These are phyloP conservation scores for Prietella phreatophila DNA, from an alignment of 2,113 vertebrate genomes.

Conservation along the genomic window DNA sequence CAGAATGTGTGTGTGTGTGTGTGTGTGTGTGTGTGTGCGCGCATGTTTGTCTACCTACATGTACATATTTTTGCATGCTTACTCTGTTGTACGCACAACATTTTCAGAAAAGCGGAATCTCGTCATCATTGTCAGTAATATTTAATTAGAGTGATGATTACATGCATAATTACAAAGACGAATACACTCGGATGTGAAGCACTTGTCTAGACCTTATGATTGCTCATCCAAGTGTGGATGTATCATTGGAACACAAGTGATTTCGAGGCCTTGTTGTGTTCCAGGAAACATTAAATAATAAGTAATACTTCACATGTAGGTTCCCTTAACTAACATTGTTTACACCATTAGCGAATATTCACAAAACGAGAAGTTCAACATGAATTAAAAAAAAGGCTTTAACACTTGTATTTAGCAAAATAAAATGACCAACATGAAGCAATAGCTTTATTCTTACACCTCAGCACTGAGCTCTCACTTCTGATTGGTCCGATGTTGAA, in stretches of 20 bases:
- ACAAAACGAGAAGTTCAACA: background rate
- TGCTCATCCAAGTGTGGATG: conserved; percentile 48
- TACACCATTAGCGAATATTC: background rate
- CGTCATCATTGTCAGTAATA: conserved; percentile 14
- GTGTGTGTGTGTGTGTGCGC: conserved; percentile 54
- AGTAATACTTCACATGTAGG: background rate
- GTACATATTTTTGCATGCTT: conserved; percentile 20
- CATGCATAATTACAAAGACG: conserved; percentile 16
- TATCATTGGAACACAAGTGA: conserved; percentile 41
- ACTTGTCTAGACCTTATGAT: conserved; percentile 46
- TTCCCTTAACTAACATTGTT: background rate
- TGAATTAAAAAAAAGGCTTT: background rate
- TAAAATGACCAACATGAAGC: background rate
- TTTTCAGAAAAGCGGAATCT: conserved; percentile 24
- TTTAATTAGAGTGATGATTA: conserved; percentile 30
- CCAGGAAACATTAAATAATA: background rate
- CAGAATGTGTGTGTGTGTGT: conserved; percentile 46
- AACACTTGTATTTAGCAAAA: background rate
- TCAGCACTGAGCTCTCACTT: background rate
- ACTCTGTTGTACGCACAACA: background rate
- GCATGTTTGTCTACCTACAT: conserved; percentile 8
- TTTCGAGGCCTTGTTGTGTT: background rate
- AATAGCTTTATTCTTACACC: background rate
- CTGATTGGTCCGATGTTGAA: background rate
- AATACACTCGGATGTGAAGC: conserved; percentile 6